Percentiles rank a stretch among this genome's conserved stretches.
phyloP scores from a whole-genome alignment of 2,113 vertebrate genomes.

The Epinephelus fuscoguttatus region DNA sequence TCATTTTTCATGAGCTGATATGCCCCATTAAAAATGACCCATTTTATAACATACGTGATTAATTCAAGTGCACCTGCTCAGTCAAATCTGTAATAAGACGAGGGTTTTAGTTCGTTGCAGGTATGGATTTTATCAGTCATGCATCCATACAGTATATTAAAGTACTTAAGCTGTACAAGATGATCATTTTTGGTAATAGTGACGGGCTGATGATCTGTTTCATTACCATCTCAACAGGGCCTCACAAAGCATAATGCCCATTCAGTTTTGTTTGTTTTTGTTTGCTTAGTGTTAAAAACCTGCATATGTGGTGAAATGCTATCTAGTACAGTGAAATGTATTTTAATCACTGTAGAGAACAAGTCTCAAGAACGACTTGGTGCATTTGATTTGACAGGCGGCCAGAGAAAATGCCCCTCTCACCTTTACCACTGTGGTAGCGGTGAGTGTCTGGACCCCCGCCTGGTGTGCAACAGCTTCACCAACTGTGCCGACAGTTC shows the following conservation, averaged over 20 bases:
- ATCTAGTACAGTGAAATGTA: not conserved
- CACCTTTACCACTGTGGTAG: conserved; percentile 86
- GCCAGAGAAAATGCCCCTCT: conserved; percentile 74
- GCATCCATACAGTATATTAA: not conserved
- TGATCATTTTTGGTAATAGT: not conserved
- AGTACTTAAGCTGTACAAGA: not conserved
- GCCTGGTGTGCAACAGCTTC: conserved; percentile 85
- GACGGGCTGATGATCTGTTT: not conserved
- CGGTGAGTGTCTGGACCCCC: conserved; percentile 82
- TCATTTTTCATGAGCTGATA: not conserved
- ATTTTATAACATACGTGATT: not conserved
- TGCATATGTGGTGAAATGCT: not conserved
- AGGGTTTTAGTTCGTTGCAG: not conserved
- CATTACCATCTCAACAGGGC: not conserved
- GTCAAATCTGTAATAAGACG: too few relatives aligned
- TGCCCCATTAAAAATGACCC: not conserved
- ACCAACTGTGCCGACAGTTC: conserved; percentile 88
- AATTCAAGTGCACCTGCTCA: not conserved
- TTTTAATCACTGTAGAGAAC: not conserved
- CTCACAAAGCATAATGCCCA: not conserved
- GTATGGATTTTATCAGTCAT: not conserved
- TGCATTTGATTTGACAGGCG: conserved; percentile 76
- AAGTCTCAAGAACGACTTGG: not conserved
- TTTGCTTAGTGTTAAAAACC: not conserved
- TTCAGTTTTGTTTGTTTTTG: too few relatives aligned